Conservation (phyloP, 1,140 invertebrate genomes). For the Coenobita brevimanus region DNA sequence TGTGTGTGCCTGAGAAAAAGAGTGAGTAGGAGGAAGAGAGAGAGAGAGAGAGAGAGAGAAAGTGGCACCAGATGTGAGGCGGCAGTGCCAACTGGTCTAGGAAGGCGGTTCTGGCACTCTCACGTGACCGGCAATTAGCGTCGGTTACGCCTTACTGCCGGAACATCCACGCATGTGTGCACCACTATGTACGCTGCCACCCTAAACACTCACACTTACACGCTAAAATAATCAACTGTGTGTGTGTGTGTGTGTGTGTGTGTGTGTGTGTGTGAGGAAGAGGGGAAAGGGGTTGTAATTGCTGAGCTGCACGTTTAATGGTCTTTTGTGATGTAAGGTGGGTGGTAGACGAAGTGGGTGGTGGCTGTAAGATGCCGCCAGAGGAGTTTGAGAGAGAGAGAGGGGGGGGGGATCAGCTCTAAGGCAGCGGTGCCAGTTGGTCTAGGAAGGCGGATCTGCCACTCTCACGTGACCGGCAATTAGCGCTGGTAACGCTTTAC, state of each 20-base stretch:
- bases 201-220: too few relatives aligned
- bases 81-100: constrained; percentile 38
- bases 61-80: background rate
- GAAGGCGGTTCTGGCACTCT: constrained; percentile 26
- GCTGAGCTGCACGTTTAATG: constrained; percentile 13
- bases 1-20: too few relatives aligned
- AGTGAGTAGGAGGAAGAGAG: background rate
- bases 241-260: too few relatives aligned
- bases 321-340: constrained; percentile 3
- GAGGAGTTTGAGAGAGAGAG: background rate
- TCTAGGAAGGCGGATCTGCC: constrained; percentile 30
- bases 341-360: background rate
- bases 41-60: background rate
- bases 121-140: constrained; percentile 60
- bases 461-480: constrained; percentile 57
- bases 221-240: constrained; percentile 46
- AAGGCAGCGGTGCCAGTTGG: constrained; percentile 19
- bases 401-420: background rate
- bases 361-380: background rate
- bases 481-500: constrained; percentile 49
- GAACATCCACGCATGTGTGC: constrained; percentile 57
- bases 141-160: constrained; percentile 47
- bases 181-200: too few relatives aligned
- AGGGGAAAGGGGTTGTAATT: constrained; percentile 19
- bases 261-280: too few relatives aligned